Percentiles rank a stretch among this genome's conserved stretches.
Evolutionary conservation across 2,113 vertebrate species (phyloP).

Genomic region (Embiotoca jacksoni): DNA sequence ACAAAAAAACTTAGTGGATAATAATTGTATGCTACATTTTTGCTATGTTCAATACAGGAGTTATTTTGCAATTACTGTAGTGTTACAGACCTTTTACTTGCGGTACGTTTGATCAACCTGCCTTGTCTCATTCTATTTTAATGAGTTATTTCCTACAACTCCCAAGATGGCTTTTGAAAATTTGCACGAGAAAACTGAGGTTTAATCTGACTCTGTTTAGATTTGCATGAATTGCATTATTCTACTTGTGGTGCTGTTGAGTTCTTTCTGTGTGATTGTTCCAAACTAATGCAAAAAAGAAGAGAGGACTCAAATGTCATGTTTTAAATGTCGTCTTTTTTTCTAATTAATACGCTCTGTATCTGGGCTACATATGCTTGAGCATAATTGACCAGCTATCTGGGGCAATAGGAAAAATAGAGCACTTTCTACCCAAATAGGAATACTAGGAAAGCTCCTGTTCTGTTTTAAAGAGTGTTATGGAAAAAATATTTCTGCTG

Average conservation of each 20-base stretch:
- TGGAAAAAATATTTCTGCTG: slow-evolving; percentile 1
- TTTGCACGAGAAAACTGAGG: neutral
- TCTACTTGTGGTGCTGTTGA: neutral
- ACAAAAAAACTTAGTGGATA: neutral
- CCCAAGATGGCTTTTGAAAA: neutral
- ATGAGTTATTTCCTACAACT: neutral
- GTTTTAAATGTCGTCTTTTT: neutral
- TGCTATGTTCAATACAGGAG: no score
- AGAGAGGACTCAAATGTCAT: neutral
- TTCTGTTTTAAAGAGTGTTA: slow-evolving; percentile 11
- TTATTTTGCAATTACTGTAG: neutral
- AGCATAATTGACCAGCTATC: slow-evolving; percentile 31
- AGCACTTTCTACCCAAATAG: slow-evolving; percentile 11
- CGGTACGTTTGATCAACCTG: neutral
- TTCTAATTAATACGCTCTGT: slow-evolving; percentile 11
- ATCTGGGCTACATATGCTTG: slow-evolving; percentile 29
- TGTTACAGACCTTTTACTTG: neutral
- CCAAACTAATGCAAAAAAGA: slow-evolving; percentile 5
- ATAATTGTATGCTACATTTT: neutral
- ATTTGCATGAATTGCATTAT: neutral
- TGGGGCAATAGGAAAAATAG: slow-evolving; percentile 40
- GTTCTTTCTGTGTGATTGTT: neutral
- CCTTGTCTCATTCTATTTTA: neutral
- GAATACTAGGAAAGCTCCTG: neutral
- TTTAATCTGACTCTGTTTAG: neutral